Base-by-base conservation (phyloP, 2,888 invertebrate species). In the Coenonympha arcania region DNA sequence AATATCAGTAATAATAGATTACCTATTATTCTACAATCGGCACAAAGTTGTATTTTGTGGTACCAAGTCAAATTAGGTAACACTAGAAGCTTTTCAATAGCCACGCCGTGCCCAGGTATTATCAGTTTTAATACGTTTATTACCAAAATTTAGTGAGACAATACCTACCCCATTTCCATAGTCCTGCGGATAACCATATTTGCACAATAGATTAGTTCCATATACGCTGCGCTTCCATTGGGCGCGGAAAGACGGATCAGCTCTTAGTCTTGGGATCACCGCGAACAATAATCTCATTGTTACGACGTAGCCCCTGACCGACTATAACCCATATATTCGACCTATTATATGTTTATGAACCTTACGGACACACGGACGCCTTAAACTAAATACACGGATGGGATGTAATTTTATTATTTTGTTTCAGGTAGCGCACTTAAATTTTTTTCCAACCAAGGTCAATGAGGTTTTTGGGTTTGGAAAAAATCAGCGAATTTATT, bases 301-400 rank as follows among this genome's bases (percentile, higher is more conserved):
- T 74, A 68, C 60, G 62, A 59, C 65, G 62, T 73, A 71, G 64
- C 64, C 70, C 67, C 76, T 83, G 84, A 81, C 83, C 84, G 80
- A 78, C 77, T 67, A 69, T 73, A 71, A 74, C 71, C 79, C 80
- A 79, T 80, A 80, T 77, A 76, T 79, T 74, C 79, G 74, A 76
- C 72, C 79, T 69, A 78, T 82, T 82, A 80, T 80, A 71, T 71
- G 73, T 76, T 79, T 77, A 73, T 81, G 78, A 79, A 77, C 76
- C 74, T 75, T 65, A 68, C 11, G 54, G 22, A 72, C 63, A 69
- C 48, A 76, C 65, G 48, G 68, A 0, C 2, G 2, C 1, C 0
- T 2, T 15, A 28, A 13, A 28, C 5, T 6, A 6, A 26, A 20
- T 24, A 13, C 16, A 26, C 4, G 5, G 3, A 28, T 6, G 26